Conservation (phyloP, 2,113 vertebrate species). For the Lagopus leucura region DNA sequence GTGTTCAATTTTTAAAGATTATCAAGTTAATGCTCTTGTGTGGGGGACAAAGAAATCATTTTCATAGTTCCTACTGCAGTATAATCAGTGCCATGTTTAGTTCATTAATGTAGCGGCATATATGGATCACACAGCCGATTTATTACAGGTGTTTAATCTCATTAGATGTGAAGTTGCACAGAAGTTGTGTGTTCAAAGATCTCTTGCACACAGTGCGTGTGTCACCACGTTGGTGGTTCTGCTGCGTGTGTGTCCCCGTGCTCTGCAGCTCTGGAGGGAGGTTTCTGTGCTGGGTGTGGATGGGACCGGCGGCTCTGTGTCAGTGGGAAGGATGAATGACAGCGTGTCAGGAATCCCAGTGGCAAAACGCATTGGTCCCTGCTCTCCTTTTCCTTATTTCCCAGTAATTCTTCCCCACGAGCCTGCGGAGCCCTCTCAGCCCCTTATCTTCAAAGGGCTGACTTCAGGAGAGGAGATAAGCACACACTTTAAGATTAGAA, state of each 20-base stretch:
- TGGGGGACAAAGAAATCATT: constrained; percentile 70
- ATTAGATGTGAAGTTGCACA: not conserved
- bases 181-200: not conserved
- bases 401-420: fast-evolving
- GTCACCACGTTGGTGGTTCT: not conserved
- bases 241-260: fast-evolving
- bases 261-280: not conserved
- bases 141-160: constrained; percentile 46
- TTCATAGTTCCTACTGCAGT: constrained; percentile 25
- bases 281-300: not conserved
- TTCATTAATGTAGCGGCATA: constrained; percentile 22
- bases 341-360: not conserved
- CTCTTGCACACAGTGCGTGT: fast-evolving
- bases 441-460: not conserved
- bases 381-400: not conserved
- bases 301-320: not conserved
- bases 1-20: constrained; percentile 74
- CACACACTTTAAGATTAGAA: not conserved
- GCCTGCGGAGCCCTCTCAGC: not conserved
- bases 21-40: constrained; percentile 66
- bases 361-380: fast-evolving
- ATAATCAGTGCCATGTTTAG: constrained; percentile 3
- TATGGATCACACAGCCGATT: constrained; percentile 6
- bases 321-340: not conserved
- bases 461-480: not conserved